Base-by-base conservation (phyloP, 2,888 invertebrate species). In the Tetanocera ferruginea region DNA sequence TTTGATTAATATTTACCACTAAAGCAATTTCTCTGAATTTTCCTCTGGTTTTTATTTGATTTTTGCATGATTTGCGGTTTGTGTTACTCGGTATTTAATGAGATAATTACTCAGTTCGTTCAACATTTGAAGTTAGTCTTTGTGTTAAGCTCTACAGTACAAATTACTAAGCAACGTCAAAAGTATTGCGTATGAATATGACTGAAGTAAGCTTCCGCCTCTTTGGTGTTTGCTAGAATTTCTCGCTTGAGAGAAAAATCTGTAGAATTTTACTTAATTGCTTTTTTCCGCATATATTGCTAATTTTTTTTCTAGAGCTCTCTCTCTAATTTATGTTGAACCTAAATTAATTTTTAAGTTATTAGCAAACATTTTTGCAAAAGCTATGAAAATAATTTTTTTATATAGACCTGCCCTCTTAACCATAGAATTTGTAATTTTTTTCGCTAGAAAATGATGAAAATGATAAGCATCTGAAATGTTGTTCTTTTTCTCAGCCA, bases 41-140 rank as follows among this genome's bases (percentile, higher is more conserved):
- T 25, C 11, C 25, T 49, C 17, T 69, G 66, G 37, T 25, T 25
- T 69, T 51, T 23, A n/a, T 17, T 17, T 25, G 23, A 69, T 51
- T 34, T 69, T 69, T 28, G 51, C 69, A 51, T 51, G 51, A 69
- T 69, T 51, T 51, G 69, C 34, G 34, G 64, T 64, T 64, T 64
- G 25, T 28, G 64, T 17, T 34, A 11, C 62, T 17, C 11, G 11
- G 1, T 11, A 11, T 43, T 55, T 25, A 64, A 64, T 31, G 64
- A 64, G 64, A 43, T 43, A 43, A 43, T 43, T 43, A 43, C 43
- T 43, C 43, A 2, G 43, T 11, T 43, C 43, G 43, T 11, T 43
- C 43, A 43, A 1, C 43, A 43, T 43, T 43, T 43, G 43, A 43
- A 43, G 43, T 11, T 43, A 43, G 43, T 43, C 43, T 43, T 43